Evolutionary conservation across 2,797 vertebrate genomes (phyloP).

Genomic region (Pelochelys cantorii): DNA sequence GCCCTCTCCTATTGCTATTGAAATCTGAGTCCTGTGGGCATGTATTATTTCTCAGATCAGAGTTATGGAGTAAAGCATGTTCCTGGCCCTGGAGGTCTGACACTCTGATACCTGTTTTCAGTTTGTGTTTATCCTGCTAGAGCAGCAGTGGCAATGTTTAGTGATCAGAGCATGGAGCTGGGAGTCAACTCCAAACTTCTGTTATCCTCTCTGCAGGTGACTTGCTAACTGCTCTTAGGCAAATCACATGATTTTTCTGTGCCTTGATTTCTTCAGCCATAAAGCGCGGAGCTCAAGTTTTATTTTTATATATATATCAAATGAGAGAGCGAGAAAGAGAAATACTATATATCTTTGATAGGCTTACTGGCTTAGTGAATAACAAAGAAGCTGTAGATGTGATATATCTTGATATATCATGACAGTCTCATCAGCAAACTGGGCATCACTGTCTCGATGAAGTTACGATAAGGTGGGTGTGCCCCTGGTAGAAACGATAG

Average conservation of each 20-base stretch:
- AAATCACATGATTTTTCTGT: neutral
- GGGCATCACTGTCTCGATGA: neutral
- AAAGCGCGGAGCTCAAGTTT: too few species aligned
- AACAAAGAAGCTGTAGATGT: neutral
- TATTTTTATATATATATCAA: too few species aligned
- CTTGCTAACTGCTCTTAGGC: neutral
- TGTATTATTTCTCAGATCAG: neutral
- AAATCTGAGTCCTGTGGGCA: neutral
- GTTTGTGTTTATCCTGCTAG: neutral
- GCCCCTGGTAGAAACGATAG: neutral
- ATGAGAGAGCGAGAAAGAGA: too few species aligned
- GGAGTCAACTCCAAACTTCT: neutral
- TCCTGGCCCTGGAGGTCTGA: neutral
- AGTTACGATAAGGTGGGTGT: neutral
- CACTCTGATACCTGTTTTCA: neutral
- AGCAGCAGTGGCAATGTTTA: neutral
- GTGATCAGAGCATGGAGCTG: neutral
- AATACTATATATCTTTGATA: neutral
- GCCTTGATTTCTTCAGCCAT: neutral
- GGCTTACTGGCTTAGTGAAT: neutral
- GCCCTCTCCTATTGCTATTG: accelerated
- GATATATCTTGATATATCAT: neutral
- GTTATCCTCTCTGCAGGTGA: neutral
- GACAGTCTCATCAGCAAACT: neutral
- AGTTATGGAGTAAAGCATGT: neutral